Evolutionary conservation across 2,888 invertebrate species (phyloP), one percentile per base, ranked within the genome.

Genomic region (Steinernema scapterisci): DNA sequence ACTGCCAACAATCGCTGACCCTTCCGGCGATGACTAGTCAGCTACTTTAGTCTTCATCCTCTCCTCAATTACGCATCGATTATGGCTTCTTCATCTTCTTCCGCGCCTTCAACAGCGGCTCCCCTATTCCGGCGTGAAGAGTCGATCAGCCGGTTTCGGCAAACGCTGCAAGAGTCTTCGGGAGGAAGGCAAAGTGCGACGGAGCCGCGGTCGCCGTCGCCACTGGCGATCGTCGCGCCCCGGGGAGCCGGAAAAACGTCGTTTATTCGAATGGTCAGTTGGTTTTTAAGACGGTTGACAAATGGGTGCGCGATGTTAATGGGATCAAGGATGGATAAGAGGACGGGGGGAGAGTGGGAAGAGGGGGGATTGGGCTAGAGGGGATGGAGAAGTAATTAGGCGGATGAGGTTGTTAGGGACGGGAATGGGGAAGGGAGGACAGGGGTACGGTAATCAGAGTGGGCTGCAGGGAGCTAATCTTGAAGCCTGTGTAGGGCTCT

Each of bases 241-340:
- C 23, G 63, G 31, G 63, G 63, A 25, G 63, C 63, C 63, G 63
- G 63, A 63, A 63, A 63, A 63, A 63, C 63, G 63, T 63, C 63
- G 63, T 63, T 63, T 63, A 63, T 63, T 31, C 63, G 63, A 63
- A 63, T 63, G 63, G 63, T 63, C 63, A 63, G 63, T 63, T 63
- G 38, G 38, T 38, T 38, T 38, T 11, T 25, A 16, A 63, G 31
- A 63, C 38, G 38, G 5, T 38, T 38, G 38, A 38, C 54, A 54
- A 54, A 54, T 54, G 54, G 38, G 54, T 63, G 63, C 25, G 16
- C 63, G 63, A 16, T 19, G 54, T 54, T 19, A 54, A 54, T 31
- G 63, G 63, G 25, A 13, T 11, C 3, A 16, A 16, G n/a, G 48
- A 48, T 48, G 48, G n/a, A n/a, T 48, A 13, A 44, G 45, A 16